Percentiles rank a stretch among this genome's conserved stretches.
Conservation (phyloP, 2,888 invertebrate genomes). For the Pachycephus smyrnensis region DNA sequence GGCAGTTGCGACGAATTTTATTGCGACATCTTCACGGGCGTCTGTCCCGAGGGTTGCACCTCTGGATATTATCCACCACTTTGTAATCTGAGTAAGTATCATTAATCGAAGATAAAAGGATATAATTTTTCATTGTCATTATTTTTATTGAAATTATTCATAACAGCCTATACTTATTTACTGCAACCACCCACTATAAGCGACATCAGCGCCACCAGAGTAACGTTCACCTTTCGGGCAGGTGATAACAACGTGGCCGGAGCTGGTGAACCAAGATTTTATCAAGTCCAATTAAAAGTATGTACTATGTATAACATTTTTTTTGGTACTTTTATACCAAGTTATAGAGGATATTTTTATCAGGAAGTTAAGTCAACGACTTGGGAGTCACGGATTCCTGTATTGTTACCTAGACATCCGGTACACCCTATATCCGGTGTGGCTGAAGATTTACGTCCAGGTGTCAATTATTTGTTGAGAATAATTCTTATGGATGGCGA, state of each 20-base stretch:
- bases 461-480: constrained; percentile 24
- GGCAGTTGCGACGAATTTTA: constrained; percentile 27
- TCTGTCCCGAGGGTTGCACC: constrained; percentile 33
- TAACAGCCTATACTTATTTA: constrained; percentile 34
- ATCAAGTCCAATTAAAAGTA: constrained; percentile 34
- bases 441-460: constrained; percentile 30
- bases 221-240: constrained; percentile 22
- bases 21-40: constrained; percentile 33
- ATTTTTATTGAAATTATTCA: neutral
- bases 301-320: neutral
- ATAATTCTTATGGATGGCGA: constrained; percentile 33
- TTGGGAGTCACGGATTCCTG: constrained; percentile 20
- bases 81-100: constrained; percentile 34
- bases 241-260: constrained; percentile 25
- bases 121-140: neutral
- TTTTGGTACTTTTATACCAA: neutral
- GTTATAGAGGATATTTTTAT: neutral
- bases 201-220: constrained; percentile 27
- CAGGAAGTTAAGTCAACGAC: constrained; percentile 19
- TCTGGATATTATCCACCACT: constrained; percentile 33
- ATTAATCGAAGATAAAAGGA: neutral
- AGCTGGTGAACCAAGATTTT: constrained; percentile 32
- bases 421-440: neutral
- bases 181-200: constrained; percentile 32
- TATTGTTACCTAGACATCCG: constrained; percentile 5